A percentile compares a stretch with the other conserved stretches of the same genome.
Evolutionary conservation across 2,113 vertebrate genomes (phyloP).

Genomic region (Triplophysa siluroides): DNA sequence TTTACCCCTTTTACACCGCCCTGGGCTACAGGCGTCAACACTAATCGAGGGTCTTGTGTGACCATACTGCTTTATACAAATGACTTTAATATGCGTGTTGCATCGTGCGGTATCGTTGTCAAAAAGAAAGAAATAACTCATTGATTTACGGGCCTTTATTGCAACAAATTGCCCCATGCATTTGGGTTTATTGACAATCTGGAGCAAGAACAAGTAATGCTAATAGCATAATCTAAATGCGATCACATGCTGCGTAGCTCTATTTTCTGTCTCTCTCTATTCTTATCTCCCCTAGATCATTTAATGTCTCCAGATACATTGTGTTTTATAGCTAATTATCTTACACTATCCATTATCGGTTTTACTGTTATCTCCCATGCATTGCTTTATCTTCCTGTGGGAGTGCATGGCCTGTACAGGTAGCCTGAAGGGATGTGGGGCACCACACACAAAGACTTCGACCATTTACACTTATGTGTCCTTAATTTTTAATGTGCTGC

Average conservation of each 20-base stretch:
- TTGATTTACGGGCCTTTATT: conserved; percentile 66
- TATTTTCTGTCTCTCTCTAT: conserved; percentile 27
- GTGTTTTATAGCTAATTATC: conserved; percentile 79
- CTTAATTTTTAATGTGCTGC: conserved; percentile 16
- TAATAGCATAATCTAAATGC: conserved; percentile 72
- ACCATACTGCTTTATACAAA: conserved; percentile 71
- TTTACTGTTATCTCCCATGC: conserved; percentile 73
- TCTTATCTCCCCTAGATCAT: conserved; percentile 69
- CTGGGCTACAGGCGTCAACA: conserved; percentile 59
- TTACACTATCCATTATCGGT: conserved; percentile 75
- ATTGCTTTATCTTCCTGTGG: conserved; percentile 72
- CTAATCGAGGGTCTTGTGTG: conserved; percentile 63
- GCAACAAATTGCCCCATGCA: conserved; percentile 67
- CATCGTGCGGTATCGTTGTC: conserved; percentile 71
- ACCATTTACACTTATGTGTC: background rate
- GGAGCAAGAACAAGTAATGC: conserved; percentile 65
- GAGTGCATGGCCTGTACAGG: conserved; percentile 53
- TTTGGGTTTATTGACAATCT: conserved; percentile 74
- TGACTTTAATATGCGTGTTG: conserved; percentile 70
- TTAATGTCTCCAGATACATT: conserved; percentile 72
- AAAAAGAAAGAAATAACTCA: conserved; percentile 64
- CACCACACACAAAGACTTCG: conserved; percentile 8
- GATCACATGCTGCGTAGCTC: conserved; percentile 55
- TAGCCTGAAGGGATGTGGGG: background rate
- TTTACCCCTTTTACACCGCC: conserved; percentile 55